Evolutionary conservation across 2,888 invertebrate genomes (phyloP).

Genomic region (Apodemia zela): DNA sequence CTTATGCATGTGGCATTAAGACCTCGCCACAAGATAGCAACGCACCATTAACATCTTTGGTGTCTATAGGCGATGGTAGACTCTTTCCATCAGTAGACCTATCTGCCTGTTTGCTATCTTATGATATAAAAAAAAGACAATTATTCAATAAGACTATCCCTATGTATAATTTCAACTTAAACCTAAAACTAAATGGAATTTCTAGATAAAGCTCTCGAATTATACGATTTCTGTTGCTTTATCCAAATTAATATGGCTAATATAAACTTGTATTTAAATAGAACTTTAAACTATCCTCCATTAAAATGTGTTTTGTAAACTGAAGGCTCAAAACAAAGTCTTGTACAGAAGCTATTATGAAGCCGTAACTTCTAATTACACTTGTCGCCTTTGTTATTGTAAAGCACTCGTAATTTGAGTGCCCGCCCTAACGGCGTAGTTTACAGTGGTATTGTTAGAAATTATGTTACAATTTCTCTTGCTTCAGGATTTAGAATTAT

Average conservation of each 20-base stretch:
- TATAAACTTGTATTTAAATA: slow-evolving; percentile 2
- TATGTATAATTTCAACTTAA: too few species aligned
- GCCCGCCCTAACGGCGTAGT: background rate
- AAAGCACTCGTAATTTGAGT: background rate
- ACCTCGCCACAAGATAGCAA: too few species aligned
- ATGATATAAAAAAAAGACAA: too few species aligned
- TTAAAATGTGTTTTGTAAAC: slow-evolving; percentile 11
- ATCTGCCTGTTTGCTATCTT: too few species aligned
- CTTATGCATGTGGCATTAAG: too few species aligned
- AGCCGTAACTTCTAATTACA: slow-evolving; percentile 17
- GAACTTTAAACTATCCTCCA: slow-evolving; percentile 22
- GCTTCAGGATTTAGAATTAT: background rate
- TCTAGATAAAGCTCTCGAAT: too few species aligned
- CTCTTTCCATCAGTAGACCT: too few species aligned
- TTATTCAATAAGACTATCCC: too few species aligned
- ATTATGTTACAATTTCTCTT: background rate
- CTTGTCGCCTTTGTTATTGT: slow-evolving; percentile 14
- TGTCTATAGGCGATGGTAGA: too few species aligned
- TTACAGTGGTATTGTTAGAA: slow-evolving; percentile 7
- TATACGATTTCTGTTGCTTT: background rate
- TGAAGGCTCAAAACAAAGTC: background rate
- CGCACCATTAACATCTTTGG: too few species aligned
- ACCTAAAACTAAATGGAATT: too few species aligned
- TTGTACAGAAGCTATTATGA: slow-evolving; percentile 9
- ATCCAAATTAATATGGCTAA: background rate